Percentiles rank a stretch among this genome's conserved stretches.
These are phyloP conservation scores for Mastomys coucha DNA, from an alignment of 2,113 vertebrate species.

Conservation along the genomic window DNA sequence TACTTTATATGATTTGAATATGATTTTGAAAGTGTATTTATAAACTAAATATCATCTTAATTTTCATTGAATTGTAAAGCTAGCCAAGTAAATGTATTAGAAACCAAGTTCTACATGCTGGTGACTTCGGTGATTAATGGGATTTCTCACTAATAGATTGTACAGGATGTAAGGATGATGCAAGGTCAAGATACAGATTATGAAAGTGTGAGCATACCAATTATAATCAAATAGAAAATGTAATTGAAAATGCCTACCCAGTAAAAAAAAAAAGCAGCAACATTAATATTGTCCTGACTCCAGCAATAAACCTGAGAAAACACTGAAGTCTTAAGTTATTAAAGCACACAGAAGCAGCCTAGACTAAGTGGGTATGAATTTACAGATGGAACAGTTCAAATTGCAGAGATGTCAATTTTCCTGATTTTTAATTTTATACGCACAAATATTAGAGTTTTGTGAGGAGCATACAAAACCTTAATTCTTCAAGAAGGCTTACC, in stretches of 20 bases:
- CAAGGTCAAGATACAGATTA: constrained; percentile 39
- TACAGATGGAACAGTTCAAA: background rate
- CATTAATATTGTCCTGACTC: background rate
- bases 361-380: background rate
- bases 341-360: background rate
- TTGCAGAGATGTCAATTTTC: background rate
- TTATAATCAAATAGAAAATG: background rate
- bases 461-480: background rate
- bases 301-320: constrained; percentile 3
- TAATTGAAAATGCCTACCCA: background rate
- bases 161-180: background rate
- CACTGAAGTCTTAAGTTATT: background rate
- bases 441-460: constrained; percentile 26
- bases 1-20: constrained; percentile 16
- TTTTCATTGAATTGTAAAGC: background rate
- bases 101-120: background rate
- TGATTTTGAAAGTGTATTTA: background rate
- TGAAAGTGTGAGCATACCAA: background rate
- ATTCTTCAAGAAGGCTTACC: background rate
- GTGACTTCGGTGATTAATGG: background rate
- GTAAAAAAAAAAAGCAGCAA: background rate
- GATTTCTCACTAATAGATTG: constrained; percentile 13
- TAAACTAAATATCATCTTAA: background rate
- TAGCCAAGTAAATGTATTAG: background rate
- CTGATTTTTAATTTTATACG: constrained; percentile 34